Conservation (phyloP, 2,888 invertebrate species). For the Tanypteryx hageni region DNA sequence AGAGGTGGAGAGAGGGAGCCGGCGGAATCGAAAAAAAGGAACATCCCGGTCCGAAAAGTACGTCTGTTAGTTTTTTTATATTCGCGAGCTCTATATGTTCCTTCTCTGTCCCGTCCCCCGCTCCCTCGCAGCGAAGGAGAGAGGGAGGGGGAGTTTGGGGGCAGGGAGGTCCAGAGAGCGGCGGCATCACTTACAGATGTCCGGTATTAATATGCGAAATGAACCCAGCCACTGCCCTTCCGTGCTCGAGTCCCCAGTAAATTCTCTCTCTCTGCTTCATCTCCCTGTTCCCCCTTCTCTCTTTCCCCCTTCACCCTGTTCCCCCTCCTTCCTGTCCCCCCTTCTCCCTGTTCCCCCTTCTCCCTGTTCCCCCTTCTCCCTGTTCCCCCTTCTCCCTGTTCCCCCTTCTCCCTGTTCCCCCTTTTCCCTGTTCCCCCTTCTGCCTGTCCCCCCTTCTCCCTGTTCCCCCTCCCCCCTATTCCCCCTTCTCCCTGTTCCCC, state of each 20-base stretch:
- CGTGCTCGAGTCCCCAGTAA: slow-evolving; percentile 28
- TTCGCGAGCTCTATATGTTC: too few species aligned
- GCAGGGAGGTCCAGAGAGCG: not conserved
- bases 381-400: not conserved
- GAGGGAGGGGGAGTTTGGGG: not conserved
- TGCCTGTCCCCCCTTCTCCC: not conserved
- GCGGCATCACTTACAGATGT: slow-evolving; percentile 52
- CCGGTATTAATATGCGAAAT: slow-evolving; percentile 52
- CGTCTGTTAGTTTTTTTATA: not conserved
- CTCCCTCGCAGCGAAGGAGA: too few species aligned
- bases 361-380: not conserved
- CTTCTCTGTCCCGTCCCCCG: too few species aligned
- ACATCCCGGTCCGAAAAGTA: not conserved
- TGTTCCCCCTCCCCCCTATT: not conserved
- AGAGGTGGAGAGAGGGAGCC: not conserved
- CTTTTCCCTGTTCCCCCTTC: not conserved
- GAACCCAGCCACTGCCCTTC: slow-evolving; percentile 26
- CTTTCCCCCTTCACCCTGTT: not conserved
- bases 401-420: not conserved
- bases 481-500: not conserved
- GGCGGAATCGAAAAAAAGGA: not conserved
- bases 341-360: not conserved
- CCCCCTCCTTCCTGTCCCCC: not conserved
- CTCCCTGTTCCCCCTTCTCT: not conserved
- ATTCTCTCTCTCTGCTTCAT: not conserved